Percentiles rank a stretch among this genome's conserved stretches.
Conservation (phyloP, 1,140 invertebrate genomes). For the Aphaenogaster ashmeadi region DNA sequence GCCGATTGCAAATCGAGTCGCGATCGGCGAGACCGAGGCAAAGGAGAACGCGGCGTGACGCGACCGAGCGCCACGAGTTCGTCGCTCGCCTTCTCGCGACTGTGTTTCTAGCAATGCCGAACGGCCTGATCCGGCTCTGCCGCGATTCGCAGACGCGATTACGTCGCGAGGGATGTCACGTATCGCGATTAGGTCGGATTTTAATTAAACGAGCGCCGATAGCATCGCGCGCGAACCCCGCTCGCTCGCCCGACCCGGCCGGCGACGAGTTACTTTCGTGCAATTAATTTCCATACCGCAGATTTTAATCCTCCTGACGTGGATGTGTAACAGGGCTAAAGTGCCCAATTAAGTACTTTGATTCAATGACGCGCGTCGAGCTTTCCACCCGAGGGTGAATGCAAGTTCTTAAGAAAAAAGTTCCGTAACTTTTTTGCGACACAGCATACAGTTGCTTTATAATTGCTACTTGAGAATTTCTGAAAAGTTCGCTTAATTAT, state of each 20-base stretch:
- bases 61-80: neutral
- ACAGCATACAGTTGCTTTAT: neutral
- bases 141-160: conserved; percentile 49
- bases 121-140: neutral
- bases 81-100: conserved; percentile 1
- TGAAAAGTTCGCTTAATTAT: neutral
- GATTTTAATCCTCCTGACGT: conserved; percentile 48
- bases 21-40: conserved; percentile 20
- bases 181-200: conserved; percentile 60
- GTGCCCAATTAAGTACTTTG: conserved; percentile 46
- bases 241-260: too few species aligned
- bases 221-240: conserved; percentile 12
- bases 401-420: neutral
- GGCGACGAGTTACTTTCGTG: conserved; percentile 44
- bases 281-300: conserved; percentile 53
- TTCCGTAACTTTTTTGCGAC: conserved; percentile 12
- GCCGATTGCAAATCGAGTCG: conserved; percentile 61
- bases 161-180: conserved; percentile 45
- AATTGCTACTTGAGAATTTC: neutral
- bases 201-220: conserved; percentile 53
- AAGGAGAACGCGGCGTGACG: conserved; percentile 32
- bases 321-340: conserved; percentile 40
- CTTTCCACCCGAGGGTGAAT: neutral
- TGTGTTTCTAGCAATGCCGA: conserved; percentile 23
- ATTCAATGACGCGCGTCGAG: conserved; percentile 6